These are phyloP conservation scores for Deroplatys truncata DNA, from an alignment of 2,888 invertebrate species.

Conservation along the genomic window DNA sequence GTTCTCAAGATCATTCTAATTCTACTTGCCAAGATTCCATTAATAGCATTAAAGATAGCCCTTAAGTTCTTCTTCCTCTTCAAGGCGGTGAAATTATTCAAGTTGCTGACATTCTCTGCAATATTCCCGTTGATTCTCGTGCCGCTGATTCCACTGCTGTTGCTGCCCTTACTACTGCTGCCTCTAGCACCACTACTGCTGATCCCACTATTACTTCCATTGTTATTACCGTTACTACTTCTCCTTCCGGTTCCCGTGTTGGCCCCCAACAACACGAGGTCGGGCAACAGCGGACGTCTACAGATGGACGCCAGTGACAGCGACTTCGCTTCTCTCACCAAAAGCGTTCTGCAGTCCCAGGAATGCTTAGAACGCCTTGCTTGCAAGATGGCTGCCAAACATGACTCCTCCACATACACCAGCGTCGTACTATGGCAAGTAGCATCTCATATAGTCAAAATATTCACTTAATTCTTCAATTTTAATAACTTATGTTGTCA, in stretches of 20 bases:
- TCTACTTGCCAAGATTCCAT: constrained; percentile 20
- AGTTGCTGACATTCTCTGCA: constrained; percentile 14
- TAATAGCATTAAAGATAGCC: constrained; percentile 17
- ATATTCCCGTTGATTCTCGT: constrained; percentile 12
- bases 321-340: constrained; percentile 10
- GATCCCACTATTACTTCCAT: constrained; percentile 15
- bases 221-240: constrained; percentile 13
- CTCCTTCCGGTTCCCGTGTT: constrained; percentile 19
- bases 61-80: constrained; percentile 25
- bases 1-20: constrained; percentile 17
- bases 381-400: constrained; percentile 26
- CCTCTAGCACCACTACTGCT: constrained; percentile 6
- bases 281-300: background rate
- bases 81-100: constrained; percentile 21
- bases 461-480: no score
- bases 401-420: constrained; percentile 14
- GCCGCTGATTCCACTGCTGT: constrained; percentile 15
- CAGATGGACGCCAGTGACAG: background rate
- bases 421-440: constrained; percentile 18
- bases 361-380: constrained; percentile 29
- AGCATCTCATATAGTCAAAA: no score
- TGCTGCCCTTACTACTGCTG: constrained; percentile 14
- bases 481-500: no score
- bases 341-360: constrained; percentile 22
- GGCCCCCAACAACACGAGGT: background rate